Evolutionary conservation across 2,888 invertebrate species (phyloP).

Genomic region (Drosophila birchii): DNA sequence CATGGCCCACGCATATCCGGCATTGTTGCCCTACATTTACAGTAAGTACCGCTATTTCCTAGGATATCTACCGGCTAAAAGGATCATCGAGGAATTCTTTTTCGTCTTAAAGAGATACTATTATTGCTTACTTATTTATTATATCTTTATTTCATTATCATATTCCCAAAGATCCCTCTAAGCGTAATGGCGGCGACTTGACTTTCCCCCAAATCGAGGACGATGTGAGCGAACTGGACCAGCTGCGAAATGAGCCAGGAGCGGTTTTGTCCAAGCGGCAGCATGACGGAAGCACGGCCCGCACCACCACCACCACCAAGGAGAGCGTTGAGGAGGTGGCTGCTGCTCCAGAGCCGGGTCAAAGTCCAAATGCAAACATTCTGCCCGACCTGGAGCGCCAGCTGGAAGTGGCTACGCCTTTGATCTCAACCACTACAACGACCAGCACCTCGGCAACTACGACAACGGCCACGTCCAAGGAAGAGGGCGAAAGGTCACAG

Average conservation of each 20-base stretch:
- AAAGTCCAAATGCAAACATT: constrained; percentile 53
- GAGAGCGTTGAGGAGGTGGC: constrained; percentile 66
- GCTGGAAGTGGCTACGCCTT: constrained; percentile 79
- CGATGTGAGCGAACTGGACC: constrained; percentile 86
- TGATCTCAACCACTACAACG: constrained; percentile 67
- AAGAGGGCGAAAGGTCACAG: constrained; percentile 66
- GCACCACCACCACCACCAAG: constrained; percentile 67
- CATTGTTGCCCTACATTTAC: constrained; percentile 74
- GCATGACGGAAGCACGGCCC: constrained; percentile 58
- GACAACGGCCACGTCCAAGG: constrained; percentile 70
- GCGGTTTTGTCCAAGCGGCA: constrained; percentile 48
- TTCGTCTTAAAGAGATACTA: neutral
- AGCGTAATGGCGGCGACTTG: constrained; percentile 44
- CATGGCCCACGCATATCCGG: constrained; percentile 78
- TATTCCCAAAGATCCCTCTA: constrained; percentile 52
- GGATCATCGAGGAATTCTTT: neutral
- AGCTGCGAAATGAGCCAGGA: constrained; percentile 60
- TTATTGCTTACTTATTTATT: neutral
- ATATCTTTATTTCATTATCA: neutral
- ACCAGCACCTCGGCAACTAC: constrained; percentile 70
- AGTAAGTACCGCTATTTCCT: constrained; percentile 49
- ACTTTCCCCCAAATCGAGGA: constrained; percentile 84
- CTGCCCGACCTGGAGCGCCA: constrained; percentile 82
- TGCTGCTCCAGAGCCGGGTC: constrained; percentile 51
- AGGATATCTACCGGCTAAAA: neutral